Evolutionary conservation across 1,140 invertebrate species (phyloP).

Genomic region (Zaprionus vittiger): DNA sequence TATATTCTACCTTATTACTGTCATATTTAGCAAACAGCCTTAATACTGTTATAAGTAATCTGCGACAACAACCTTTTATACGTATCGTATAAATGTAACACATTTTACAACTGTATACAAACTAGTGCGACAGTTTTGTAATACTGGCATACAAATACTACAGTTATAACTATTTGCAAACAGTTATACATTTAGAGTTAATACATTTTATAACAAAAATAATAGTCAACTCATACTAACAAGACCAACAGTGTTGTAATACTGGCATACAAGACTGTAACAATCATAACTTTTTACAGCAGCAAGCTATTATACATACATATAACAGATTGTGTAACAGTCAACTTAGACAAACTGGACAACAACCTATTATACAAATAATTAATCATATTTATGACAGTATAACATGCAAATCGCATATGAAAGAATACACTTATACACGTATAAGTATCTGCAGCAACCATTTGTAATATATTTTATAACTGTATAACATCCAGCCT

Average conservation of each 20-base stretch:
- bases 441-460: not conserved
- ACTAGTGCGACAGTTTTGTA: too few relatives aligned
- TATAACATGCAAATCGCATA: too few relatives aligned
- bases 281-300: too few relatives aligned
- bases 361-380: too few relatives aligned
- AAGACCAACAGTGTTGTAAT: not conserved
- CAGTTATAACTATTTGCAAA: not conserved
- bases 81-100: not conserved
- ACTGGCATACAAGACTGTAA: not conserved
- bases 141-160: not conserved
- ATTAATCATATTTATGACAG: too few relatives aligned
- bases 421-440: not conserved
- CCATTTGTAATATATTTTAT: not conserved
- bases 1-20: not conserved
- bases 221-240: not conserved
- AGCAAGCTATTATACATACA: too few relatives aligned
- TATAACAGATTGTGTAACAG: too few relatives aligned
- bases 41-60: too few relatives aligned
- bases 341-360: too few relatives aligned
- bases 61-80: too few relatives aligned
- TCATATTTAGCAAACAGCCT: not conserved
- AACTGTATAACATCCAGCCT: slow-evolving; percentile 1
- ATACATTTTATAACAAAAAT: not conserved
- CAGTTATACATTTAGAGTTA: not conserved
- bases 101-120: not conserved